phyloP scores from a whole-genome alignment of 2,113 vertebrate genomes.

The Microcebus murinus region DNA sequence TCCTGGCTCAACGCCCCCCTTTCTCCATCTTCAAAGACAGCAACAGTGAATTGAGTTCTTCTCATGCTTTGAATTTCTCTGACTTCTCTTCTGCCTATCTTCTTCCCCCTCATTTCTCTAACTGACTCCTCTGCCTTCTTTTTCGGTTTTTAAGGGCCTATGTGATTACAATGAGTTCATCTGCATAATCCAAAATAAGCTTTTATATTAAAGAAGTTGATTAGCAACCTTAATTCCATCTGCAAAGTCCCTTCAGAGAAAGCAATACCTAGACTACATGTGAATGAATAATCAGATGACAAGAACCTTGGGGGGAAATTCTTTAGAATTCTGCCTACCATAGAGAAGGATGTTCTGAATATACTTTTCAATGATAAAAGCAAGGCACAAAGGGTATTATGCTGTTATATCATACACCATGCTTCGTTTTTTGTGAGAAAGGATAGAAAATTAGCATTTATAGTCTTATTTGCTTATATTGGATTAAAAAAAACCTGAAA shows the following conservation, averaged over 20 bases:
- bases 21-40: not conserved
- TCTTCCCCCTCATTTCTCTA: not conserved
- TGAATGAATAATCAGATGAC: not conserved
- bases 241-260: not conserved
- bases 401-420: not conserved
- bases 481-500: not conserved
- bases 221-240: not conserved
- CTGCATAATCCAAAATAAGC: not conserved
- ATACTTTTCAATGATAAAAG: not conserved
- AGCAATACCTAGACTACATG: not conserved
- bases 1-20: not conserved
- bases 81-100: not conserved
- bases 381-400: not conserved
- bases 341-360: not conserved
- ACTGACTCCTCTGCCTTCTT: not conserved
- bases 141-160: not conserved
- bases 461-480: not conserved
- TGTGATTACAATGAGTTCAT: not conserved
- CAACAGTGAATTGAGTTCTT: not conserved
- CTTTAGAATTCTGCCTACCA: not conserved
- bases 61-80: not conserved
- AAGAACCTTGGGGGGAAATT: not conserved
- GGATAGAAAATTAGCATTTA: not conserved
- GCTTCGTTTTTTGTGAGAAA: not conserved
- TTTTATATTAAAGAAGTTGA: not conserved